phyloP scores from a whole-genome alignment of 2,888 invertebrate genomes.

The Pterostichus madidus region DNA sequence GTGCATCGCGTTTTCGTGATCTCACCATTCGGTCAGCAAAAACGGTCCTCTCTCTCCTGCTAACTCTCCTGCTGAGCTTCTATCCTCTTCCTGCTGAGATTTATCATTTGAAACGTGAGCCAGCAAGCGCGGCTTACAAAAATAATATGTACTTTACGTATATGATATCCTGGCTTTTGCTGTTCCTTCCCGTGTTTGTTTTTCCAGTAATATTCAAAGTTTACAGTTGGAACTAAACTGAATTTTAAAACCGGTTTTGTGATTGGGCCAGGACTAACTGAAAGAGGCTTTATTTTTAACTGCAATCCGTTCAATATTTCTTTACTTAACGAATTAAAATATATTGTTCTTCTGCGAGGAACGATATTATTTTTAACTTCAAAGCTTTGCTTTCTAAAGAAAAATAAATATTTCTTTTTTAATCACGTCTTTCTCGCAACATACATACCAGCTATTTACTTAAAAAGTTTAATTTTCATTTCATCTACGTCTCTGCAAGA shows the following conservation, averaged over 20 bases:
- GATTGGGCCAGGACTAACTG: not conserved
- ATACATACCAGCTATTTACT: too few relatives aligned
- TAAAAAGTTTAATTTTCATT: too few relatives aligned
- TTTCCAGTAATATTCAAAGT: conserved; percentile 49
- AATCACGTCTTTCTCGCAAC: too few relatives aligned
- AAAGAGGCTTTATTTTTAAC: conserved; percentile 19
- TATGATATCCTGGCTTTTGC: conserved; percentile 32
- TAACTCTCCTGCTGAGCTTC: not conserved
- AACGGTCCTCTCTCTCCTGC: not conserved
- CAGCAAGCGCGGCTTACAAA: conserved; percentile 48
- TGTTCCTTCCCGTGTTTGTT: conserved; percentile 34
- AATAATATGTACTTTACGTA: conserved; percentile 62
- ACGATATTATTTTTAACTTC: too few relatives aligned
- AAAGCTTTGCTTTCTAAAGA: too few relatives aligned
- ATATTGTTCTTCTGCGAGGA: too few relatives aligned
- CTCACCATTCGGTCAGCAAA: conserved; percentile 45
- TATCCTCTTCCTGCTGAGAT: conserved; percentile 24
- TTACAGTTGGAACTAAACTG: conserved; percentile 28
- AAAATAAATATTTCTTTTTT: too few relatives aligned
- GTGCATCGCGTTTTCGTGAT: conserved; percentile 50
- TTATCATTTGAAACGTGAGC: conserved; percentile 57
- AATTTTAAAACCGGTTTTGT: conserved; percentile 23
- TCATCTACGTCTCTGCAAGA: too few relatives aligned
- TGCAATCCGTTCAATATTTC: not conserved
- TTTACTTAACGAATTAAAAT: not conserved